These are phyloP conservation scores for Chiridota heheva DNA, from an alignment of 35 echinoderm and acorn worm species.

Conservation along the genomic window DNA sequence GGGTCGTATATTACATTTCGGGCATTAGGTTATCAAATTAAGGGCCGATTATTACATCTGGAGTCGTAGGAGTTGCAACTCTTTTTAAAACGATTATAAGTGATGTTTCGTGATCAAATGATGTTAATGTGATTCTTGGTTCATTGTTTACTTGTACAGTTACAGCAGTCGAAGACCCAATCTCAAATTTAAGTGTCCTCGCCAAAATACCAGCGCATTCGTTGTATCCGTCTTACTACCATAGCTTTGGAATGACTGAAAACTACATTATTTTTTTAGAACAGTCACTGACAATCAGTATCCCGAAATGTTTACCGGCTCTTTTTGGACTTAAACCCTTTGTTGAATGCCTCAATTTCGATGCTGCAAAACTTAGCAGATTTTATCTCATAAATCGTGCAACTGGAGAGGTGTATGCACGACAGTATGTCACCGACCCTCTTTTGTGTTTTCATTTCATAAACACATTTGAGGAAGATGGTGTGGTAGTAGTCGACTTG, in stretches of 20 bases:
- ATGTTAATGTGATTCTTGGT: no score
- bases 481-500: slow-evolving; percentile 63
- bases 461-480: slow-evolving; percentile 74
- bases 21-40: no score
- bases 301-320: slow-evolving; percentile 60
- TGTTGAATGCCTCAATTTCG: slow-evolving; percentile 57
- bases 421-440: slow-evolving; percentile 55
- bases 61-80: no score
- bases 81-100: no score
- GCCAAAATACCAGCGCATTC: slow-evolving; percentile 54
- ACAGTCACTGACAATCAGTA: slow-evolving; percentile 58
- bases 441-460: slow-evolving; percentile 85
- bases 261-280: slow-evolving; percentile 88
- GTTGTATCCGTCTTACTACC: slow-evolving; percentile 66
- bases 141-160: no score
- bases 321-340: slow-evolving; percentile 59
- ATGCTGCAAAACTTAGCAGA: slow-evolving; percentile 13
- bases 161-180: no score
- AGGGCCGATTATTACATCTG: no score
- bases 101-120: no score
- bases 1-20: no score
- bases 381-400: slow-evolving; percentile 54
- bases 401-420: slow-evolving; percentile 35
- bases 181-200: no score
- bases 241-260: slow-evolving; percentile 79